A percentile compares a stretch with the other conserved stretches of the same genome.
These are phyloP conservation scores for Agrotis ipsilon DNA, from an alignment of 2,888 invertebrate species.

Conservation along the genomic window DNA sequence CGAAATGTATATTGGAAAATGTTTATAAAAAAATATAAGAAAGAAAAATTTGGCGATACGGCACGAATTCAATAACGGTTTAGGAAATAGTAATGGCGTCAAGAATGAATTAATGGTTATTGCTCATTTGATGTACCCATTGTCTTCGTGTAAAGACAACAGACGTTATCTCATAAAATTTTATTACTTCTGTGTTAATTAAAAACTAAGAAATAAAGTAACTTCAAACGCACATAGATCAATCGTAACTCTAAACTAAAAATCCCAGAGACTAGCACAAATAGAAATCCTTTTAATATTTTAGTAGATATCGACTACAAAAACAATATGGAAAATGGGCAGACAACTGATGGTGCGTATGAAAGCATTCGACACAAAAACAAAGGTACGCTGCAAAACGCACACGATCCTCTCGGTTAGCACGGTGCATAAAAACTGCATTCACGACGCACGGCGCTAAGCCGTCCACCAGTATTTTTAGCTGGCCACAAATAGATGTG, in stretches of 20 bases:
- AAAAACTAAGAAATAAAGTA: no score
- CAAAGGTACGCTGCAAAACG: slow-evolving; percentile 32
- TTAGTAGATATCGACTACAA: background rate
- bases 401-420: slow-evolving; percentile 72
- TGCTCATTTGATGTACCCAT: background rate
- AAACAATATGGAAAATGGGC: slow-evolving; percentile 1
- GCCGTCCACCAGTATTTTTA: slow-evolving; percentile 83
- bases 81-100: slow-evolving; percentile 10
- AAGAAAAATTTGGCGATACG: slow-evolving; percentile 61
- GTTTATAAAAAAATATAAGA: background rate
- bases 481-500: slow-evolving; percentile 82
- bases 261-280: background rate
- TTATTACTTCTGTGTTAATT: no score
- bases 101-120: slow-evolving; percentile 1
- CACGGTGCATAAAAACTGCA: slow-evolving; percentile 87
- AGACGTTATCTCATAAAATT: background rate
- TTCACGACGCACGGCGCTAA: slow-evolving; percentile 68
- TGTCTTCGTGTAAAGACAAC: background rate
- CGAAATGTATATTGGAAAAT: slow-evolving; percentile 53
- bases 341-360: background rate
- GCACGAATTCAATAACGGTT: slow-evolving; percentile 51
- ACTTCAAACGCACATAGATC: no score
- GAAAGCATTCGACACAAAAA: slow-evolving; percentile 35
- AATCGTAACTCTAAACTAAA: background rate
- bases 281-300: background rate